A percentile compares a stretch with the other conserved stretches of the same genome.
These are phyloP conservation scores for Microdon myrmicae DNA, from an alignment of 2,888 invertebrate species.

Conservation along the genomic window DNA sequence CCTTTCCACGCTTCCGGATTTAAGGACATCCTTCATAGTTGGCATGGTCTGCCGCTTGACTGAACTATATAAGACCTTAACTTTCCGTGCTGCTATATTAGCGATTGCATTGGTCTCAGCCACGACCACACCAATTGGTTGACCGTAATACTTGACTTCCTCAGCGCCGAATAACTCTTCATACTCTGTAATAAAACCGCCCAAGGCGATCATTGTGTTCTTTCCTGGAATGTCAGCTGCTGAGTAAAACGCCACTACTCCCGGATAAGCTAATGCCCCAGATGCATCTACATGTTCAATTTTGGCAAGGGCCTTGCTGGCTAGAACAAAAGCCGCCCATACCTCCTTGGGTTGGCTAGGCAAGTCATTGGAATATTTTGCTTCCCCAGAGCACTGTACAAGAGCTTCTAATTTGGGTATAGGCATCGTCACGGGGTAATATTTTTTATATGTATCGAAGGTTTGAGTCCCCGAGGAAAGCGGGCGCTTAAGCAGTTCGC, in stretches of 20 bases:
- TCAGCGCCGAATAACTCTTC: slow-evolving; percentile 65
- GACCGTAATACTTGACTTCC: slow-evolving; percentile 72
- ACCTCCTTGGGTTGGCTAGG: slow-evolving; percentile 75
- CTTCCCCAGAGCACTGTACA: slow-evolving; percentile 78
- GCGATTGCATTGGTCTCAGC: slow-evolving; percentile 73
- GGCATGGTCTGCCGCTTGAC: slow-evolving; percentile 59
- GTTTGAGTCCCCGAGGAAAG: slow-evolving; percentile 76
- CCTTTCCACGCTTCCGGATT: slow-evolving; percentile 55
- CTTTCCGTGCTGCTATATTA: slow-evolving; percentile 70
- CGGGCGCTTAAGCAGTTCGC: slow-evolving; percentile 70
- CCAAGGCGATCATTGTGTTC: slow-evolving; percentile 67
- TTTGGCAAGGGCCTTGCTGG: slow-evolving; percentile 70
- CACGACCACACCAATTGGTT: slow-evolving; percentile 79
- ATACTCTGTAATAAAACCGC: slow-evolving; percentile 55
- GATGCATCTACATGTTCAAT: slow-evolving; percentile 71
- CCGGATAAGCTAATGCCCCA: slow-evolving; percentile 72
- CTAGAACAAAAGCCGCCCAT: slow-evolving; percentile 72
- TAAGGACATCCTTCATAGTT: slow-evolving; percentile 68
- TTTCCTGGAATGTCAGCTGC: slow-evolving; percentile 77
- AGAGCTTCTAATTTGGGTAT: slow-evolving; percentile 79
- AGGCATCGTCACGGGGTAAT: slow-evolving; percentile 80
- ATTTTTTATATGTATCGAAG: slow-evolving; percentile 75
- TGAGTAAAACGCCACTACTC: slow-evolving; percentile 73
- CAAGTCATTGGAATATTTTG: slow-evolving; percentile 80
- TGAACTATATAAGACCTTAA: slow-evolving; percentile 69